Percentiles rank a stretch among this genome's conserved stretches.
These are phyloP conservation scores for Nerophis lumbriciformis DNA, from an alignment of 2,113 vertebrate species.

Conservation along the genomic window DNA sequence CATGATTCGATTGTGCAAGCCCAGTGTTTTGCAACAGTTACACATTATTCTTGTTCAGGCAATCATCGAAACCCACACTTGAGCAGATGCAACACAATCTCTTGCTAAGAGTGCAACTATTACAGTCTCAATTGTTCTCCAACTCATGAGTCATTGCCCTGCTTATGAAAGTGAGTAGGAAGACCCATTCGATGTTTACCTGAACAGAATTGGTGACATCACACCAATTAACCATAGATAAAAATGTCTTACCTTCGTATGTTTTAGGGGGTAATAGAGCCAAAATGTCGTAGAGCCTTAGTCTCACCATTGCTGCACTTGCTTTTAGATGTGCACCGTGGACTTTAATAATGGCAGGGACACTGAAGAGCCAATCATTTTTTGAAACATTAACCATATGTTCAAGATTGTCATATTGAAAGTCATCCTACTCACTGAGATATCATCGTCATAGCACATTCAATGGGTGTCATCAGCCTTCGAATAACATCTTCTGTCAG, in stretches of 20 bases:
- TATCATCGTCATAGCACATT: conserved; percentile 99
- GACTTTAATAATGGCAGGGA: conserved; percentile 94
- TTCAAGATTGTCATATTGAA: not conserved
- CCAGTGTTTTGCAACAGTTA: not conserved
- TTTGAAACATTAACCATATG: too few relatives aligned
- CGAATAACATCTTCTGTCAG: conserved; percentile 97
- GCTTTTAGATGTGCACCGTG: conserved; percentile 97
- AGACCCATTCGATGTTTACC: too few relatives aligned
- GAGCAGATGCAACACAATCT: not conserved
- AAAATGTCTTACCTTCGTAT: conserved; percentile 83
- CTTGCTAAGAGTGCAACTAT: not conserved
- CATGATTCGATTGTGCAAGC: too few relatives aligned
- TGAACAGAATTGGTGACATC: too few relatives aligned
- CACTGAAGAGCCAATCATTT: conserved; percentile 61
- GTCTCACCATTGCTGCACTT: conserved; percentile 96
- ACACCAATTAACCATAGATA: not conserved
- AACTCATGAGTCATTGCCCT: not conserved
- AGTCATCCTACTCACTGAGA: conserved; percentile 85
- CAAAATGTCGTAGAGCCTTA: conserved; percentile 95
- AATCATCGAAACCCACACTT: not conserved
- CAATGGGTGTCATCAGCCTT: conserved; percentile 94
- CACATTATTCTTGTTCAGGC: not conserved
- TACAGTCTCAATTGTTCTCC: not conserved
- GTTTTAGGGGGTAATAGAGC: conserved; percentile 96
- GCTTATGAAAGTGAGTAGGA: not conserved